Conservation (phyloP, 2,888 invertebrate species). For the Holacanthella duospinosa region DNA sequence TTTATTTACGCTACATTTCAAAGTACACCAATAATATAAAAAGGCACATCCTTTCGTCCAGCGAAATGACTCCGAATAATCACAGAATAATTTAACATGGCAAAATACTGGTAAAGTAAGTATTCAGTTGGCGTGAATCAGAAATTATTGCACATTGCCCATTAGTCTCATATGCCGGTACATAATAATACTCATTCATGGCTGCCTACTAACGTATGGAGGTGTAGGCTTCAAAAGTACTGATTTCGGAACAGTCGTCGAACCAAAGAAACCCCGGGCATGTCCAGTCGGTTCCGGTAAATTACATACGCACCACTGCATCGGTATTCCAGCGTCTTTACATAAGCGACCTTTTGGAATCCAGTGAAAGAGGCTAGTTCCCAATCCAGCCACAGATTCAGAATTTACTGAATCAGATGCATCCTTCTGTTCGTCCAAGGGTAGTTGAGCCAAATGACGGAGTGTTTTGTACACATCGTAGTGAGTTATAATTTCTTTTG, state of each 20-base stretch:
- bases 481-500: conserved; percentile 18
- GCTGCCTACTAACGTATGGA: too few species aligned
- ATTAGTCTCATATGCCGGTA: too few species aligned
- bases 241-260: too few species aligned
- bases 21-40: background rate
- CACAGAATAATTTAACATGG: background rate
- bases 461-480: conserved; percentile 23
- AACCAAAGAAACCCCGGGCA: too few species aligned
- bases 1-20: background rate
- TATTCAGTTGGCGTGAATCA: background rate
- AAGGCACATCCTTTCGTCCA: too few species aligned
- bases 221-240: too few species aligned
- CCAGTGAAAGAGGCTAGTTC: background rate
- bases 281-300: background rate
- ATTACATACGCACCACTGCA: background rate
- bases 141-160: too few species aligned
- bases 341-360: background rate
- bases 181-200: too few species aligned
- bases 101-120: background rate
- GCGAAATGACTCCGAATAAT: too few species aligned
- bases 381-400: background rate
- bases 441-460: conserved; percentile 13
- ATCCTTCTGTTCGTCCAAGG: background rate
- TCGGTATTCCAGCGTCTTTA: conserved; percentile 1
- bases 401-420: background rate